A percentile compares a stretch with the other conserved stretches of the same genome.
phyloP scores from a whole-genome alignment of 2,888 invertebrate genomes.

The Netelia melanura region DNA sequence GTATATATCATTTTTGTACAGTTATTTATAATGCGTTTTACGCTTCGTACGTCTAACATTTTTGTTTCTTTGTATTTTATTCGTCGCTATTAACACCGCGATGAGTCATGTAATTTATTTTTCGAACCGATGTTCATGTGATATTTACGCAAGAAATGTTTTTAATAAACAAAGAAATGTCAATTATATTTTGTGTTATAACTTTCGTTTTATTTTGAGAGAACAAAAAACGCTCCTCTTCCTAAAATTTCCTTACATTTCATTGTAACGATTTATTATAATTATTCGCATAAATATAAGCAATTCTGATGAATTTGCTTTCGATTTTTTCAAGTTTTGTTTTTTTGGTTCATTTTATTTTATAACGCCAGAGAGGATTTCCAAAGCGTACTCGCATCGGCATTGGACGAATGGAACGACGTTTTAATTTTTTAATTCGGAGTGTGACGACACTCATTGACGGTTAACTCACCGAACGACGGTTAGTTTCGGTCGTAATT shows the following conservation, averaged over 20 bases:
- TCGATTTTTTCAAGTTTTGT: too few species aligned
- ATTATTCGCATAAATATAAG: too few species aligned
- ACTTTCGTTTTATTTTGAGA: background rate
- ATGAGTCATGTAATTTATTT: constrained; percentile 41
- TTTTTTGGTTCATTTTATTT: too few species aligned
- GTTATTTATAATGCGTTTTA: background rate
- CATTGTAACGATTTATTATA: too few species aligned
- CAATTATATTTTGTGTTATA: background rate
- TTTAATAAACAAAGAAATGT: constrained; percentile 6
- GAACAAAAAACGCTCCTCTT: background rate
- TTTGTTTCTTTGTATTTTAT: background rate
- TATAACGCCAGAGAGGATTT: background rate
- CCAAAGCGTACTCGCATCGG: background rate
- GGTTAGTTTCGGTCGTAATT: constrained; percentile 53
- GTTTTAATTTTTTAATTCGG: background rate
- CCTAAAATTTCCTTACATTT: too few species aligned
- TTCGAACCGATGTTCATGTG: constrained; percentile 56
- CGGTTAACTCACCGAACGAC: constrained; percentile 50
- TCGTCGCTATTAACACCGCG: constrained; percentile 18
- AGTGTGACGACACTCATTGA: constrained; percentile 31
- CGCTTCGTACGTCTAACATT: background rate
- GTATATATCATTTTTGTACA: constrained; percentile 6
- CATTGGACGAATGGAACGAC: background rate
- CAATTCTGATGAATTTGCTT: too few species aligned
- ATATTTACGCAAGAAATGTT: constrained; percentile 44